Evolutionary conservation across 2,113 vertebrate genomes (phyloP).

Genomic region (Danionella cerebrum): DNA sequence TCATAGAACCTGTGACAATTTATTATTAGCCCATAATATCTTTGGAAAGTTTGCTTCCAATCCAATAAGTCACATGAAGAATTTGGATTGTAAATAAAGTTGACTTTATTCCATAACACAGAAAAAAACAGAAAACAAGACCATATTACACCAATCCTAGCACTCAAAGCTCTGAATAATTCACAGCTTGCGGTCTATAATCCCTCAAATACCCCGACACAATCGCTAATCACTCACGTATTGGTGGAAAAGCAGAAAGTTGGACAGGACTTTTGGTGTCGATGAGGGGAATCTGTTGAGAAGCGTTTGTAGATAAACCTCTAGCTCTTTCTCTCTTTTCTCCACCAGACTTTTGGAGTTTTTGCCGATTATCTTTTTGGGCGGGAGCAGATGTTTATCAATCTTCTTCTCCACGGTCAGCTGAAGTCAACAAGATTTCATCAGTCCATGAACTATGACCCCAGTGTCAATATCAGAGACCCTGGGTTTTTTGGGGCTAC

Average conservation of each 20-base stretch:
- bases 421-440: conserved; percentile 50
- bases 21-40: no score
- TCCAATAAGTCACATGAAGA: no score
- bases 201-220: no score
- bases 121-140: no score
- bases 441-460: background rate
- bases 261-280: conserved; percentile 75
- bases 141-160: no score
- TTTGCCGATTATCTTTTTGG: conserved; percentile 96
- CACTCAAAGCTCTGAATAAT: conserved; percentile 31
- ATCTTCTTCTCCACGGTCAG: conserved; percentile 83
- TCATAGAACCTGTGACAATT: no score
- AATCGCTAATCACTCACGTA: no score
- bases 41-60: no score
- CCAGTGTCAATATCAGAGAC: background rate
- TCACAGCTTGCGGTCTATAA: no score
- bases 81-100: no score
- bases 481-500: background rate
- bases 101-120: no score
- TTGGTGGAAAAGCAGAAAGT: conserved; percentile 85
- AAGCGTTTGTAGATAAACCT: conserved; percentile 87
- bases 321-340: conserved; percentile 87
- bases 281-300: conserved; percentile 73
- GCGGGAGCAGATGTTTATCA: conserved; percentile 84
- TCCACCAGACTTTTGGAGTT: conserved; percentile 93